phyloP scores from a whole-genome alignment of 2,888 invertebrate genomes.

The Phaonia tiefii region DNA sequence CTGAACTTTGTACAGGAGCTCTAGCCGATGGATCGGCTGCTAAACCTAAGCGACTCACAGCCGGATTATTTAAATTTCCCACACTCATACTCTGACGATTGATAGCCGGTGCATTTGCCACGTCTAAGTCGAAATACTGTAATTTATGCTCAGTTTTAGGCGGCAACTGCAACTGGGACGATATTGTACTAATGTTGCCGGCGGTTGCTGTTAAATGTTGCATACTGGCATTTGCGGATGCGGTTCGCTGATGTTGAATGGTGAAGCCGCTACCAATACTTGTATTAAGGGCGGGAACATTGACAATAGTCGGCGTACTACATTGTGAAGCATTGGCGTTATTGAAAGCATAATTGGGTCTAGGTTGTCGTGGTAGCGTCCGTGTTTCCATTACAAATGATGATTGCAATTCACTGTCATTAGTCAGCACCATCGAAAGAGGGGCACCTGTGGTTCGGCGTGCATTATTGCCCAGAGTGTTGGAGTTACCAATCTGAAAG shows the following conservation, averaged over 20 bases:
- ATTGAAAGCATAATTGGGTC: conserved; percentile 66
- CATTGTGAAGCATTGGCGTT: conserved; percentile 59
- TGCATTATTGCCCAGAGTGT: conserved; percentile 73
- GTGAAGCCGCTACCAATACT: conserved; percentile 47
- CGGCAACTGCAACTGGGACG: conserved; percentile 59
- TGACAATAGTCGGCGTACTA: conserved; percentile 48
- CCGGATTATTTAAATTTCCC: conserved; percentile 74
- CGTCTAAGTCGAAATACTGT: conserved; percentile 94
- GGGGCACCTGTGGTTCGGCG: conserved; percentile 76
- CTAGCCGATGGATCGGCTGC: conserved; percentile 79
- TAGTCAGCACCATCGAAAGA: conserved; percentile 75
- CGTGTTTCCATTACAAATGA: conserved; percentile 75
- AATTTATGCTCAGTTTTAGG: conserved; percentile 80
- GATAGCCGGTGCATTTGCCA: conserved; percentile 81
- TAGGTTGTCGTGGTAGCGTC: conserved; percentile 78
- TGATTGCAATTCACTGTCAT: conserved; percentile 69
- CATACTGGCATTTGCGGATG: conserved; percentile 73
- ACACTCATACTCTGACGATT: conserved; percentile 77
- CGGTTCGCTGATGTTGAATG: conserved; percentile 75
- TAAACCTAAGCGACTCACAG: conserved; percentile 68
- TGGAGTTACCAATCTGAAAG: conserved; percentile 68
- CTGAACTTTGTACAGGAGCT: conserved; percentile 80
- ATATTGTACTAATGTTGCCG: conserved; percentile 19
- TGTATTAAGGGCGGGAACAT: conserved; percentile 26
- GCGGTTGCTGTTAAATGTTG: conserved; percentile 55